Evolutionary conservation across 2,113 vertebrate genomes (phyloP), one percentile per base, ranked within the genome.

Genomic region (Pelvicachromis taeniatus): DNA sequence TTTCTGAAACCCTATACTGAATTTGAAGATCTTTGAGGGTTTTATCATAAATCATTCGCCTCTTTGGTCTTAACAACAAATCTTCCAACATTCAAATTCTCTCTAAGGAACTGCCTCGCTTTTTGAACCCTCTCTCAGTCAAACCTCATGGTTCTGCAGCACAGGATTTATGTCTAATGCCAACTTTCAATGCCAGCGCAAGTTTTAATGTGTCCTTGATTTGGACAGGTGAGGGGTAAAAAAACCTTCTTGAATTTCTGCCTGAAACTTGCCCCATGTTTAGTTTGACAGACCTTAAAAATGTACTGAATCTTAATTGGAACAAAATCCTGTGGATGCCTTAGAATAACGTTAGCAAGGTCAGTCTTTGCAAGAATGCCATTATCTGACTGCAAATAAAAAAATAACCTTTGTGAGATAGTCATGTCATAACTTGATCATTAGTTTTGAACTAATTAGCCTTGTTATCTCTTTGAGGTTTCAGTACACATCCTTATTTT

Each of bases 1-100:
- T 42, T 81, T 85, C 78, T 80, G 13, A 56, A 85, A 85, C 26
- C 40, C n/a, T 23, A 53, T 21, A 14, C 23, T 31, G 9, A 12
- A 65, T 3, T 68, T 84, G 3, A 38, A 29, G 29, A 33, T 2
- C 40, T 52, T 33, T 14, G 4, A 54, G 33, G 42, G 10, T 19
- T 65, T 65, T 56, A 19, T 38, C 0, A 52, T 29, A 35, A 70
- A 70, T 45, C 21, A 63, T 55, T 78, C 6, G 13, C 68, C 50
- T 59, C 14, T 58, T 35, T 56, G 48, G 40, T 29, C 17, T 29
- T 23, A 63, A 40, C 9, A 63, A 45, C 19, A 78, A 68, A 81
- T 77, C 77, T 53, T 81, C 5, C 83, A 70, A 70, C 21, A 70
- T 29, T 0, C 5, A 70, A 23, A 70, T 17, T 70, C 65, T 70